Base-by-base conservation (phyloP, 2,797 vertebrate species). In the Allobates femoralis region DNA sequence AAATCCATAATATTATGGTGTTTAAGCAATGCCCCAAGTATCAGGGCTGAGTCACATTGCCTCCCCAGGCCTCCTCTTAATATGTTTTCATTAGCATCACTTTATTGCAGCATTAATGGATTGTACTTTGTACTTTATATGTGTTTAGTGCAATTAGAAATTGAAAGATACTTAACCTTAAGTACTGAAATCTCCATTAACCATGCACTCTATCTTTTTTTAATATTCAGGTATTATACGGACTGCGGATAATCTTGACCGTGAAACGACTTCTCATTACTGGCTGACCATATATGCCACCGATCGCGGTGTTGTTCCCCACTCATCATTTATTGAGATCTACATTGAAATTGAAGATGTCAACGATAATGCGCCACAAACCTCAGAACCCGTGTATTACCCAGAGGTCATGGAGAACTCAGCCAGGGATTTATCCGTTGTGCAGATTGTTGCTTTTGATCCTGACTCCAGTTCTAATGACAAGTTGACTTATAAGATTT, bases 331-430 rank as follows among this genome's bases (percentile, higher is more conserved):
- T 7, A 94, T 97, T 3, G 98, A 99, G 91, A 93, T 99, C 89
- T 99, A 96, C 94, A 92, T 99, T 26, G 96, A 98, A 90, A 95
- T 99, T 28, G 97, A 96, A 80, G 98, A 99, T 79, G 96, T 99
- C 90, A 99, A 99, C 18, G 98, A 99, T 92, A 99, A 99, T 0
- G 96, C 97, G 0, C 98, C 98, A 0, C 97, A 97, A 90, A 98
- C 98, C 3, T 95, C 96, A 0, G 96, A 98, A 88, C 97, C 98
- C 0, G 96, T 99, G 83, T 99, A 99, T 92, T 98, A 98, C 87
- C 98, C 98, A 0, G 96, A 97, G 6, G 90, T 99, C 81, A 94
- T 96, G 95, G 98, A 99, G 93, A 99, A 97, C 91, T 97, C 98
- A 0, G 96, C 96, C 16, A 99, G 97, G 94, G 97, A 99, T 50